phyloP scores from a whole-genome alignment of 2,113 vertebrate genomes.

The Bujurquina vittata region DNA sequence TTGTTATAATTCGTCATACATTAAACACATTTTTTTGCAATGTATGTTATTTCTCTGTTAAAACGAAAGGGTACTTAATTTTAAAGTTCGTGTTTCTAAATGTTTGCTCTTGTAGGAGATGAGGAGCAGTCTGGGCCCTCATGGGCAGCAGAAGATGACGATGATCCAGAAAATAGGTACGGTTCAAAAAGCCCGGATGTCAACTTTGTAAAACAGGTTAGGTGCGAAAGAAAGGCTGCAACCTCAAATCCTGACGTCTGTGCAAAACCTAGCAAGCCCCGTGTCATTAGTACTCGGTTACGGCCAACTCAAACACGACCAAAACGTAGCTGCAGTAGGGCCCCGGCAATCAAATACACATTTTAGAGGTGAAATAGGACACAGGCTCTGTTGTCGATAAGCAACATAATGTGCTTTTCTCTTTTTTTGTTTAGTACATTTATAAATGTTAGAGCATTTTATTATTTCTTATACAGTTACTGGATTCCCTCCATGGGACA shows the following conservation, averaged over 20 bases:
- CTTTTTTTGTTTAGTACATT: background rate
- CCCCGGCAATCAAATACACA: conserved; percentile 80
- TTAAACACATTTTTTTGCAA: background rate
- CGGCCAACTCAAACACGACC: conserved; percentile 61
- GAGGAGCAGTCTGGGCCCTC: conserved; percentile 86
- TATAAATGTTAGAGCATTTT: background rate
- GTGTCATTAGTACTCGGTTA: conserved; percentile 81
- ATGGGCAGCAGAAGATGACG: conserved; percentile 88
- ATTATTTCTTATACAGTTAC: background rate
- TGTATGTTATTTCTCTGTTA: background rate
- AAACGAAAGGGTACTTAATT: background rate
- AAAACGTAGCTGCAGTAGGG: conserved; percentile 81
- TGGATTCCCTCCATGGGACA: background rate
- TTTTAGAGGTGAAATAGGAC: conserved; percentile 76
- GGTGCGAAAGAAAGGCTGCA: conserved; percentile 79
- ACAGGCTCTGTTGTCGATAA: conserved; percentile 64
- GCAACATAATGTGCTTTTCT: background rate
- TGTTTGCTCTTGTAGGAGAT: conserved; percentile 81
- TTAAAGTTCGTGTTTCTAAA: background rate
- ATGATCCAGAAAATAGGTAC: conserved; percentile 99
- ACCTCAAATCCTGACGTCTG: conserved; percentile 76
- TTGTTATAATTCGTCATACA: background rate
- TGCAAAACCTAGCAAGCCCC: conserved; percentile 78
- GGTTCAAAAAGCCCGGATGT: conserved; percentile 82
- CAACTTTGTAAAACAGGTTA: conserved; percentile 85